Conservation (phyloP, 2,888 invertebrate genomes). For the Phyllotreta cruciferae region DNA sequence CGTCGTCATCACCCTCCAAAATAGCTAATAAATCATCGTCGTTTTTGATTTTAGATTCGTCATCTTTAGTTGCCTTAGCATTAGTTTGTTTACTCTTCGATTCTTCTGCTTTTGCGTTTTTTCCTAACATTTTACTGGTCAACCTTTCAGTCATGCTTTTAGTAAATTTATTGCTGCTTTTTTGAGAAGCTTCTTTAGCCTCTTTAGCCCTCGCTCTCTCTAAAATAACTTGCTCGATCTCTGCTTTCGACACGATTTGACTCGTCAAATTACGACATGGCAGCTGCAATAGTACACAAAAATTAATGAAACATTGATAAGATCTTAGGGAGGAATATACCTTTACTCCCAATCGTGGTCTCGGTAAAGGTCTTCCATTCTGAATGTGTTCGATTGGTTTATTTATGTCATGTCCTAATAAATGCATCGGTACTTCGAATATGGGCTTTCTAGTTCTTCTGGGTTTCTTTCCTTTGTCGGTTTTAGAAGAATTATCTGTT, state of each 20-base stretch:
- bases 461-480: constrained; percentile 15
- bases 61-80: constrained; percentile 1
- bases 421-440: constrained; percentile 56
- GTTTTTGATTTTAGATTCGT: constrained; percentile 51
- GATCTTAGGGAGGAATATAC: constrained; percentile 42
- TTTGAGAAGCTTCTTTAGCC: constrained; percentile 49
- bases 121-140: constrained; percentile 45
- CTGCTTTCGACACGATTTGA: constrained; percentile 64
- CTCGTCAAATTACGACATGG: constrained; percentile 60
- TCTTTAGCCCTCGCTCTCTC: constrained; percentile 59
- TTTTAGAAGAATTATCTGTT: too few relatives aligned
- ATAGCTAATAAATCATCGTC: constrained; percentile 66
- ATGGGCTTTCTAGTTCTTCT: constrained; percentile 44
- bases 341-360: constrained; percentile 60
- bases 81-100: constrained; percentile 2
- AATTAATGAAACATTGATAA: not conserved
- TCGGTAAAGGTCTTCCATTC: constrained; percentile 56
- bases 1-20: constrained; percentile 60
- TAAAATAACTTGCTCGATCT: constrained; percentile 64
- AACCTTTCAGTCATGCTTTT: constrained; percentile 63
- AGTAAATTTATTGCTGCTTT: constrained; percentile 63
- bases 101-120: constrained; percentile 16
- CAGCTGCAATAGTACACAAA: constrained; percentile 13
- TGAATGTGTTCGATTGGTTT: constrained; percentile 57
- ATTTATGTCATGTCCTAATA: constrained; percentile 58